phyloP scores from a whole-genome alignment of 1,140 invertebrate genomes.

The Solenopsis invicta region DNA sequence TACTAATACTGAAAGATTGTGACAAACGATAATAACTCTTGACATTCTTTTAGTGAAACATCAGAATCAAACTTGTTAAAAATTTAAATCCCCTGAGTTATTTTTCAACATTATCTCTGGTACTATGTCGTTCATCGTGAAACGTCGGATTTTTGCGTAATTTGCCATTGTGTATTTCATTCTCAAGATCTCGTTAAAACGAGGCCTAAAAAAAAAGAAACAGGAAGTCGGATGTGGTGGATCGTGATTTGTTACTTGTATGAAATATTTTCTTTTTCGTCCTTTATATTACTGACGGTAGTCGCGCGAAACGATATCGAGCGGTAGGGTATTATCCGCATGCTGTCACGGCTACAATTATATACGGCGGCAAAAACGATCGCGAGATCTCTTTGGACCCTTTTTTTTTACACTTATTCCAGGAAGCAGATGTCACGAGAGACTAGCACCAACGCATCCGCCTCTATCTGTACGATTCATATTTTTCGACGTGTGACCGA shows the following conservation, averaged over 20 bases:
- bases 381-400: slow-evolving; percentile 33
- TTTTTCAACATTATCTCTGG: slow-evolving; percentile 18
- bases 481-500: slow-evolving; percentile 72
- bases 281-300: slow-evolving; percentile 8
- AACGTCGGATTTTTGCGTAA: background rate
- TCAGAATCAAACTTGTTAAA: background rate
- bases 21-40: slow-evolving; percentile 1
- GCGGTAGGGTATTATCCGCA: slow-evolving; percentile 26
- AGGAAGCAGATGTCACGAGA: slow-evolving; percentile 73
- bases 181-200: slow-evolving; percentile 30
- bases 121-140: background rate
- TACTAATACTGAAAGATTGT: background rate
- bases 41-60: background rate
- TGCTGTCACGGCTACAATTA: slow-evolving; percentile 48
- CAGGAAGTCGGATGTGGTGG: background rate
- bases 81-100: background rate
- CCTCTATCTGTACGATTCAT: slow-evolving; percentile 76
- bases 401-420: slow-evolving; percentile 66
- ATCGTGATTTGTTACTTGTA: slow-evolving; percentile 25
- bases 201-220: background rate
- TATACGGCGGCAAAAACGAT: slow-evolving; percentile 49
- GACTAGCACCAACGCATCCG: slow-evolving; percentile 62
- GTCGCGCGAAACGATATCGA: slow-evolving; percentile 14
- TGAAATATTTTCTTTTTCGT: slow-evolving; percentile 28
- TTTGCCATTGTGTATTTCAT: slow-evolving; percentile 5